Percentiles rank a stretch among this genome's conserved stretches.
Conservation (phyloP, 2,888 invertebrate species). For the Phengaris arion region DNA sequence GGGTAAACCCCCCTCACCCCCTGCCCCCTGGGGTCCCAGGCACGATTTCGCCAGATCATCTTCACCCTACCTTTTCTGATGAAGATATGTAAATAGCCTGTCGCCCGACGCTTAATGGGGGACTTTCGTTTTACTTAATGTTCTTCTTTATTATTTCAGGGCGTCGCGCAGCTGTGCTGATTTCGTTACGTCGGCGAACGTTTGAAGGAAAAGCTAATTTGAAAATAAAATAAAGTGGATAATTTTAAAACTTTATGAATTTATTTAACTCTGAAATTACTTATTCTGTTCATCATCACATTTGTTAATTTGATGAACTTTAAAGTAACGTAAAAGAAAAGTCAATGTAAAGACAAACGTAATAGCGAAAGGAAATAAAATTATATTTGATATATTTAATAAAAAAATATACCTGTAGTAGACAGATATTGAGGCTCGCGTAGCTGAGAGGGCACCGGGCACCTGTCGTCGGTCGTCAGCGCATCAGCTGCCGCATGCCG, state of each 20-base stretch:
- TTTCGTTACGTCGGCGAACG: not conserved
- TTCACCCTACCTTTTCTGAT: conserved; percentile 70
- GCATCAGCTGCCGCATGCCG: conserved; percentile 9
- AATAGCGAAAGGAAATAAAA: no score
- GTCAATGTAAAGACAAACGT: no score
- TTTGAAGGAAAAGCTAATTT: not conserved
- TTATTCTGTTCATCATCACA: no score
- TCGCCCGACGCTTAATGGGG: conserved; percentile 24
- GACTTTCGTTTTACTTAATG: conserved; percentile 26
- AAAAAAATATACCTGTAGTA: no score
- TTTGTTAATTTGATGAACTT: no score
- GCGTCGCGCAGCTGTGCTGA: conserved; percentile 3
- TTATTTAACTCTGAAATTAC: no score
- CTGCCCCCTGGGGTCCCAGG: conserved; percentile 42
- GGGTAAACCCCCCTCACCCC: conserved; percentile 41
- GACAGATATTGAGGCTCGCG: not conserved
- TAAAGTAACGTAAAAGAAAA: no score
- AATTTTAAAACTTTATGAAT: no score
- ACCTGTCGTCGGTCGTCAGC: not conserved
- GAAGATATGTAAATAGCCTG: conserved; percentile 69
- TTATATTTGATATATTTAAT: no score
- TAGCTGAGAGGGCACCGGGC: not conserved
- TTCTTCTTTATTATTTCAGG: conserved; percentile 22
- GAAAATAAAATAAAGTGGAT: not conserved
- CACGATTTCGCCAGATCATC: conserved; percentile 67